Conservation (phyloP, 2,113 vertebrate species). For the Nibea albiflora region DNA sequence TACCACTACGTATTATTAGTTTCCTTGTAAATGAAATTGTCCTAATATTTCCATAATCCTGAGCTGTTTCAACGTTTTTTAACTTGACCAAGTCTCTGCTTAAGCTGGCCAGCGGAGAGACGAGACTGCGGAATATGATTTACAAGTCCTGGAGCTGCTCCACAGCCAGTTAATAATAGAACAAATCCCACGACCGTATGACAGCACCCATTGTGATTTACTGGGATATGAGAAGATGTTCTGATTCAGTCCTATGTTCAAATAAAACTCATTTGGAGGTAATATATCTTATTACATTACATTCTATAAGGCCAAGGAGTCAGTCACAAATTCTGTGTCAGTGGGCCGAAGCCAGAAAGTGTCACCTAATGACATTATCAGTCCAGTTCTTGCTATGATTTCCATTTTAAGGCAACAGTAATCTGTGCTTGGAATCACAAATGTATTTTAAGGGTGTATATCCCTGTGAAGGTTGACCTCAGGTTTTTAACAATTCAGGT, state of each 20-base stretch:
- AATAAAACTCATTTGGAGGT: slow-evolving; percentile 34
- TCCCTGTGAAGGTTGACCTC: background rate
- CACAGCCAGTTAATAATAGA: slow-evolving; percentile 48
- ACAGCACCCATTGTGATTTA: slow-evolving; percentile 44
- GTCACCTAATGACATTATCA: slow-evolving; percentile 6
- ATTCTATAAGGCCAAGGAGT: background rate
- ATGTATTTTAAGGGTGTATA: background rate
- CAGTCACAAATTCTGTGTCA: background rate
- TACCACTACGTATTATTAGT: background rate
- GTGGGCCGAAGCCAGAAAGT: background rate
- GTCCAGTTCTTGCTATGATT: background rate
- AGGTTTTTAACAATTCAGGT: background rate
- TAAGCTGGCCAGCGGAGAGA: slow-evolving; percentile 17
- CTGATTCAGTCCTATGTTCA: slow-evolving; percentile 2
- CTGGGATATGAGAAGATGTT: slow-evolving; percentile 20
- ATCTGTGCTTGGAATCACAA: background rate
- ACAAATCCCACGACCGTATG: slow-evolving; percentile 29
- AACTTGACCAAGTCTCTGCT: slow-evolving; percentile 1
- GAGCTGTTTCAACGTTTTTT: background rate
- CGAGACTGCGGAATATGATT: slow-evolving; percentile 32
- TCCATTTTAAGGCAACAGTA: background rate
- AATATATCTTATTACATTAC: background rate
- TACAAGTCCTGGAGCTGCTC: slow-evolving; percentile 43
- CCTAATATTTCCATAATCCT: background rate
- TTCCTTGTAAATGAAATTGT: background rate